phyloP scores from a whole-genome alignment of 1,140 invertebrate species.

The Papilio helenus region DNA sequence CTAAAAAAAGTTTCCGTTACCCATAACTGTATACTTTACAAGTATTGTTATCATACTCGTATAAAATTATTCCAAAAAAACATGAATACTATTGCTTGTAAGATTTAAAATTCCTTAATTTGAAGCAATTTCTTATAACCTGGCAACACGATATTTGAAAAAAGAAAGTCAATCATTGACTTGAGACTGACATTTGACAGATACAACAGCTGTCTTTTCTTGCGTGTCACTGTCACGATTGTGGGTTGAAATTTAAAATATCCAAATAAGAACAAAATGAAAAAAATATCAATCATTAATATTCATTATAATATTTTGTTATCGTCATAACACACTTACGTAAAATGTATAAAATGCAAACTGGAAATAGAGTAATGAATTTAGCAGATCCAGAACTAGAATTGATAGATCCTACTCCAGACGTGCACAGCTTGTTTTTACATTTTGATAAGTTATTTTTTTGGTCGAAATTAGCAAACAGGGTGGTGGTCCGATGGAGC shows the following conservation, averaged over 20 bases:
- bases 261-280: not conserved
- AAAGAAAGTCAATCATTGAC: not conserved
- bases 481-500: conserved; percentile 95
- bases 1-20: conserved; percentile 52
- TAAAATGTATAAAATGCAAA: not conserved
- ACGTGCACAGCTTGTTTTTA: conserved; percentile 93
- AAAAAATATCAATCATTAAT: not conserved
- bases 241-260: not conserved
- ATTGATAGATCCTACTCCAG: conserved; percentile 95
- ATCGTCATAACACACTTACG: not conserved
- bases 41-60: too few species aligned
- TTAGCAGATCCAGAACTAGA: conserved; percentile 89
- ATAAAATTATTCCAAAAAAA: not conserved
- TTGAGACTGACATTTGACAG: not conserved
- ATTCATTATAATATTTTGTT: conserved; percentile 31
- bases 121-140: not conserved
- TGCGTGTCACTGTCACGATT: not conserved
- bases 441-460: conserved; percentile 96
- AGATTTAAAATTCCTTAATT: not conserved
- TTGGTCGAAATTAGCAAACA: conserved; percentile 88
- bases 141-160: not conserved
- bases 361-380: conserved; percentile 61
- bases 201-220: conserved; percentile 19
- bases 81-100: not conserved
- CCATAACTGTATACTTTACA: not conserved